Evolutionary conservation across 2,797 vertebrate genomes (phyloP), one percentile per base, ranked within the genome.

Genomic region (Apodemus agrarius): DNA sequence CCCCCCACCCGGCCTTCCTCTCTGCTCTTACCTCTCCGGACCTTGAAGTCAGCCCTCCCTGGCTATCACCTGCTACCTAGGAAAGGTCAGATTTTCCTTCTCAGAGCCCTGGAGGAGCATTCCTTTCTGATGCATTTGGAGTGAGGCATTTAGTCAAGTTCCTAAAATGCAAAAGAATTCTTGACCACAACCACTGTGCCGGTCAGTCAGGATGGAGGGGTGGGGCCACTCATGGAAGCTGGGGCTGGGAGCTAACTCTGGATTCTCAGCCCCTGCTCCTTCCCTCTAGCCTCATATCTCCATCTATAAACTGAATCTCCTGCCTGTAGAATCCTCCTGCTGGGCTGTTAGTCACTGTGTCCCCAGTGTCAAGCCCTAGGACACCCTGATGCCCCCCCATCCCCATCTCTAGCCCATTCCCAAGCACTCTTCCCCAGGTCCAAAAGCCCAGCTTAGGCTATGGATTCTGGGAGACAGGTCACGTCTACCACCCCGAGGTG

Each of bases 321-420:
- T 12, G 6, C 43, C 37, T n/a, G 21, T 79, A 84, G 59, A 90
- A 63, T 46, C 14, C 3, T 78, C 78, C 43, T 24, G 69, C 83
- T 74, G 72, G 69, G 40, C 37, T 59, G 72, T 37, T 87, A 46
- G 83, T 52, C 59, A 89, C 92, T 9, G 5, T 14, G 26, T 67
- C 9, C 67, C 29, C 29, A 21, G 52, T 13, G 72, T 40, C 37
- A 11, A 11, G 49, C 31, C 43, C 0, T 24, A 3, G 10, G 40
- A 2, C 0, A 5, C 21, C 31, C 57, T n/a, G 3, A 34, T 14
- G 5, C 49, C 49, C 10, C 75, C 1, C 69, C 1, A 1, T 0
- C 14, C n/a, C 54, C 81, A 14, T 3, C 37, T 43, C 61, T 21
- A 19, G 4, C 34, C 24, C 74, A 26, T 5, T 19, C 72, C 54